Evolutionary conservation across 2,888 invertebrate genomes (phyloP).

Genomic region (Ceriagrion tenellum): DNA sequence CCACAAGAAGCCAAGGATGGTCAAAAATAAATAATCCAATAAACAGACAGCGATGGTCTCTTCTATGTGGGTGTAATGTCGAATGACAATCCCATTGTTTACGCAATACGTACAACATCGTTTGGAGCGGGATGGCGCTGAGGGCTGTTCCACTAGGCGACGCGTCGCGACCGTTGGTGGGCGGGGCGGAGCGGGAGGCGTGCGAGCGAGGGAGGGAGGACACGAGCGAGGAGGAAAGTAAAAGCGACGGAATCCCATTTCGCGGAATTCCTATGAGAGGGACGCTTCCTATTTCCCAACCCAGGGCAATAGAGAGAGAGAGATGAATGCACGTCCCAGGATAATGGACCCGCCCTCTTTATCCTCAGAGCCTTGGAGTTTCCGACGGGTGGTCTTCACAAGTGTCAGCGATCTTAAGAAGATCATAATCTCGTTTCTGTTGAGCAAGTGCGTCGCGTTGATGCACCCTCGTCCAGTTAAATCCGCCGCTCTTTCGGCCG

Average conservation of each 20-base stretch:
- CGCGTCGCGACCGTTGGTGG: not conserved
- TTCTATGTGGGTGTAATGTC: too few species aligned
- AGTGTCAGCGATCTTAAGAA: not conserved
- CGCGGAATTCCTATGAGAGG: not conserved
- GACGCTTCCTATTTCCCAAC: conserved; percentile 25
- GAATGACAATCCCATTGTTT: too few species aligned
- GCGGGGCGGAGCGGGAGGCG: not conserved
- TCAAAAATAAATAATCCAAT: too few species aligned
- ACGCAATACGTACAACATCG: too few species aligned
- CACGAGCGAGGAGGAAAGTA: not conserved
- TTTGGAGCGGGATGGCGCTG: too few species aligned
- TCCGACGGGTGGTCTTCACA: not conserved
- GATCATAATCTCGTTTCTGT: too few species aligned
- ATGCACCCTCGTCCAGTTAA: too few species aligned
- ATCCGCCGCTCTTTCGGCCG: too few species aligned
- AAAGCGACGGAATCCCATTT: not conserved
- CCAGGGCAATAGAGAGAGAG: not conserved
- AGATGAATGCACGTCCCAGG: not conserved
- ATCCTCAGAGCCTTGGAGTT: not conserved
- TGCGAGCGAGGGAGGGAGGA: not conserved
- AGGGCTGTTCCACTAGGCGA: too few species aligned
- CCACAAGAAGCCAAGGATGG: too few species aligned
- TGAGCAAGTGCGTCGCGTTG: too few species aligned
- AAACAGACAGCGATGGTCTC: too few species aligned
- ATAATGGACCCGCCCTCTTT: not conserved